Evolutionary conservation across 2,797 vertebrate genomes (phyloP), one percentile per base, ranked within the genome.

Genomic region (Chrysolophus pictus): DNA sequence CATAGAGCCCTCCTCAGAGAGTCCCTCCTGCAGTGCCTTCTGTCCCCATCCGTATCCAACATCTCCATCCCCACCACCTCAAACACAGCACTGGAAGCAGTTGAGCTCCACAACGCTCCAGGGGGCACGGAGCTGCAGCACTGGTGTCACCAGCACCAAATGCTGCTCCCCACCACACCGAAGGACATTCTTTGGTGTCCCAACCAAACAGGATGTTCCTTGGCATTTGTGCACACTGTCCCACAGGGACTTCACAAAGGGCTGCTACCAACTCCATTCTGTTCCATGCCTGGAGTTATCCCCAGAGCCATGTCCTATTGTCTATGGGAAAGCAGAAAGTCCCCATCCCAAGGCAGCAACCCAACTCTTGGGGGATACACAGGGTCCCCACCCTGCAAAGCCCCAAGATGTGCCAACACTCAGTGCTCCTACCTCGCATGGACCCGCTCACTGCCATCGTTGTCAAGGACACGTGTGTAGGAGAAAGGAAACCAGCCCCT

Each of bases 401-500:
- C 59, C 47, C 75, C 55, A 29, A 7, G 22, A 55, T 31, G 29
- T 28, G 23, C 29, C 13, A 9, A 33, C 29, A 1, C 1, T 2
- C 0, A 0, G 23, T 1, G 29, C 8, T 22, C 98, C 95, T 98
- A 99, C 99, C 98, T 99, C 71, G 98, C 98, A 46, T 98, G 98
- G 78, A 99, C 96, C 87, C 98, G 92, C 93, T 98, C 98, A 0
- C 42, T 44, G 42, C 96, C 95, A 0, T 99, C 98, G 0, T 67
- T 95, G 33, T 99, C 96, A 60, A 99, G 97, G 60, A 99, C 96
- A 29, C 99, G 98, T 0, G 99, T 99, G 97, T 99, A 99, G 78
- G 99, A 99, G 98, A 99, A 99, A 13, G 99, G 99, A 88, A 99
- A 99, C 99, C 99, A 99, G 97, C 99, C 99, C 60, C 99, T 98